Conservation (phyloP, 2,797 vertebrate species). For the Dromococcyx pavoninus region DNA sequence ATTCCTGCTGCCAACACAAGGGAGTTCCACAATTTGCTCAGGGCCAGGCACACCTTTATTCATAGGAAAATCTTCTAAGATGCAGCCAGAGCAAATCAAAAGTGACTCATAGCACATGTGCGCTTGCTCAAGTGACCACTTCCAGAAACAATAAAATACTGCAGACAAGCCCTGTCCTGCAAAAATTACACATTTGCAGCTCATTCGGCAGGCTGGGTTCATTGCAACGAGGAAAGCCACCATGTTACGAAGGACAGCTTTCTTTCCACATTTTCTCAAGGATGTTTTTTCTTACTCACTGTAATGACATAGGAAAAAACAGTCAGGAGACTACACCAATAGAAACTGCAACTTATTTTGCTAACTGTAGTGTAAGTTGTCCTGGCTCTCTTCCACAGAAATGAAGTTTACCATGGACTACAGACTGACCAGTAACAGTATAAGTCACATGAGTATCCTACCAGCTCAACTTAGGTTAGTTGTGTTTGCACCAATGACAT, state of each 20-base stretch:
- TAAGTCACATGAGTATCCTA: neutral
- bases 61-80: conserved; percentile 43
- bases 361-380: neutral
- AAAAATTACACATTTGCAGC: conserved; percentile 5
- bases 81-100: conserved; percentile 35
- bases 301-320: neutral
- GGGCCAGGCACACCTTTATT: conserved; percentile 50
- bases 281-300: neutral
- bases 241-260: neutral
- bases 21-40: conserved; percentile 67
- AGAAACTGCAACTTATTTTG: neutral
- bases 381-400: neutral
- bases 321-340: neutral
- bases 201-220: neutral
- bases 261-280: neutral
- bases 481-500: neutral
- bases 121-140: conserved; percentile 48
- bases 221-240: neutral
- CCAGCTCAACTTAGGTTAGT: neutral
- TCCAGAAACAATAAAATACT: conserved; percentile 49
- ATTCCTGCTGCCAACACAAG: conserved; percentile 25
- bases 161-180: conserved; percentile 44
- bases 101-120: conserved; percentile 7
- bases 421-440: neutral
- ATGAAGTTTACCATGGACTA: neutral